These are phyloP conservation scores for Stenodema calcarata DNA, from an alignment of 2,888 invertebrate species.

Conservation along the genomic window DNA sequence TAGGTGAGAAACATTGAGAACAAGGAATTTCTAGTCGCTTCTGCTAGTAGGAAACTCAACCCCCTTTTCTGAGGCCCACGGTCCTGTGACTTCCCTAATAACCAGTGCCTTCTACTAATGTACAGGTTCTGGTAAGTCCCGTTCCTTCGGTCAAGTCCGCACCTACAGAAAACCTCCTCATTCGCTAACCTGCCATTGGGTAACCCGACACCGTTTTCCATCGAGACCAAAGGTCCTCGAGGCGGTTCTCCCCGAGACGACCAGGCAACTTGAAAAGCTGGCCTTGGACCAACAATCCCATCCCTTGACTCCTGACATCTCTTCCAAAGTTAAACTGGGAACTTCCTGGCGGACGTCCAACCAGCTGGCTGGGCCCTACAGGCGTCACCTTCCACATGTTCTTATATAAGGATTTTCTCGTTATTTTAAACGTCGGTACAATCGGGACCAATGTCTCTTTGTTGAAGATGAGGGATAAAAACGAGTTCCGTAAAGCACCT, in stretches of 20 bases:
- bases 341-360: constrained; percentile 23
- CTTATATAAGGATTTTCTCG: constrained; percentile 22
- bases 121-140: not conserved
- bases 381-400: constrained; percentile 8
- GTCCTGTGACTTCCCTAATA: not conserved
- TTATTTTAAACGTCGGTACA: constrained; percentile 20
- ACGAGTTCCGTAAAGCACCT: not conserved
- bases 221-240: not conserved
- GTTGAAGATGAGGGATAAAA: not conserved
- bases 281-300: constrained; percentile 47
- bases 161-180: not conserved
- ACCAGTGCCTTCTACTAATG: not conserved
- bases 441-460: not conserved
- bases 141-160: not conserved
- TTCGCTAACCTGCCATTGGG: not conserved
- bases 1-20: too few relatives aligned
- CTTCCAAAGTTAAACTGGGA: constrained; percentile 39
- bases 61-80: not conserved
- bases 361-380: constrained; percentile 22
- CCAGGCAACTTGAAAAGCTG: not conserved
- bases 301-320: constrained; percentile 45
- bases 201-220: not conserved
- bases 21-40: too few relatives aligned
- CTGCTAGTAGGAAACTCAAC: too few relatives aligned
- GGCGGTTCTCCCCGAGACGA: not conserved